Evolutionary conservation across 2,888 invertebrate genomes (phyloP).

Genomic region (Orchestes rusci): DNA sequence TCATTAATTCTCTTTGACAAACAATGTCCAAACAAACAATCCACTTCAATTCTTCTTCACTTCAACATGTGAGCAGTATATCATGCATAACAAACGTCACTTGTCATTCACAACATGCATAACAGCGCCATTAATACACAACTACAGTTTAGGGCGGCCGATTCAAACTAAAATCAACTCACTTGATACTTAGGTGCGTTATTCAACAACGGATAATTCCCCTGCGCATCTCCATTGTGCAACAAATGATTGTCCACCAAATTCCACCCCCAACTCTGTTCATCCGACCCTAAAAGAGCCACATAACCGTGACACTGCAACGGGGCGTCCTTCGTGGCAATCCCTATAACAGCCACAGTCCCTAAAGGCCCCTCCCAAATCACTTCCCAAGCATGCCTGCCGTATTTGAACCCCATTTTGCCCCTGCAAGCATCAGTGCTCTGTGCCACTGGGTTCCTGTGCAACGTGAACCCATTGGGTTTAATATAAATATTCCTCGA

Average conservation of each 20-base stretch:
- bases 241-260: slow-evolving; percentile 94
- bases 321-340: slow-evolving; percentile 90
- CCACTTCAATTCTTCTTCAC: too few relatives aligned
- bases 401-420: slow-evolving; percentile 85
- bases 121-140: too few relatives aligned
- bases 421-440: slow-evolving; percentile 91
- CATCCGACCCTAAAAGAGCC: slow-evolving; percentile 88
- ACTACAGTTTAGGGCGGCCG: too few relatives aligned
- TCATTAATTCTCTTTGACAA: too few relatives aligned
- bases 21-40: too few relatives aligned
- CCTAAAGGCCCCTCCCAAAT: slow-evolving; percentile 98
- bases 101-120: too few relatives aligned
- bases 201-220: slow-evolving; percentile 87
- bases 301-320: slow-evolving; percentile 94
- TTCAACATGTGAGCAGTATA: too few relatives aligned
- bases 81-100: too few relatives aligned
- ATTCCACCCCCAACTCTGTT: slow-evolving; percentile 99
- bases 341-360: slow-evolving; percentile 95
- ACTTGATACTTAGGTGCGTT: slow-evolving; percentile 97
- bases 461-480: slow-evolving; percentile 93
- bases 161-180: too few relatives aligned
- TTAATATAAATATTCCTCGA: slow-evolving; percentile 96
- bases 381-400: slow-evolving; percentile 95
- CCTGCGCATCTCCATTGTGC: slow-evolving; percentile 93
- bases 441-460: slow-evolving; percentile 97